Base-by-base conservation (phyloP, 1,140 invertebrate species). In the Drosophila orena region DNA sequence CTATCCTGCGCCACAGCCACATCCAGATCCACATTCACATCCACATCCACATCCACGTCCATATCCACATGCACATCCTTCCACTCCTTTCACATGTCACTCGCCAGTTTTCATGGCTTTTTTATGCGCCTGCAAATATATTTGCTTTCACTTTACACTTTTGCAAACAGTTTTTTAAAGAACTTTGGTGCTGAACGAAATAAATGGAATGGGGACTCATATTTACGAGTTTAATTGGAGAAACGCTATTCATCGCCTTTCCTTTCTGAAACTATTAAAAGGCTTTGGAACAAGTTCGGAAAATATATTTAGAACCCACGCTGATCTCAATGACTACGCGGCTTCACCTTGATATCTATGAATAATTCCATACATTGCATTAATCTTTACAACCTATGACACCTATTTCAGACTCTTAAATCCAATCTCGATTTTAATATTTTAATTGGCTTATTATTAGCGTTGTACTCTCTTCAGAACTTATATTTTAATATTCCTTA, bases 81-180 rank as follows among this genome's bases (percentile, higher is more conserved):
- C 52, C 47, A 30, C 40, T 42, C 49, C 15, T 40, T 40, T 60
- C 44, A 57, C 53, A 43, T 66, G 71, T 58, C 73, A 56, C 40
- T 54, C 61, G 42, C 24, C 66, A n/a, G 54, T 55, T 66, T 73
- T 62, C 52, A 50, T 76, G 62, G 62, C 56, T 77, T 77, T 76
- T 61, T 75, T 75, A 75, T 70, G 65, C 42, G 53, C 50, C 22
- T 37, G 35, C 62, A 70, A 34, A 44, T 46, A 50, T 54, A 60
- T 73, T 55, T 79, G 43, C 62, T 43, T 79, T 74, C 59, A 54
- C 61, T 79, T 75, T 74, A 74, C 61, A 79, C 70, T 69, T 79
- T 79, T 58, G 20, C 44, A 57, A 58, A 52, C 52, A 59, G 44
- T 59, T 79, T 71, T 79, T 74, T 59, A 54, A 66, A 55, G 52